Percentiles rank a stretch among this genome's conserved stretches.
Evolutionary conservation across 92 coral and sea anemone genomes (phyloP).

Genomic region (Paragorgia papillata): DNA sequence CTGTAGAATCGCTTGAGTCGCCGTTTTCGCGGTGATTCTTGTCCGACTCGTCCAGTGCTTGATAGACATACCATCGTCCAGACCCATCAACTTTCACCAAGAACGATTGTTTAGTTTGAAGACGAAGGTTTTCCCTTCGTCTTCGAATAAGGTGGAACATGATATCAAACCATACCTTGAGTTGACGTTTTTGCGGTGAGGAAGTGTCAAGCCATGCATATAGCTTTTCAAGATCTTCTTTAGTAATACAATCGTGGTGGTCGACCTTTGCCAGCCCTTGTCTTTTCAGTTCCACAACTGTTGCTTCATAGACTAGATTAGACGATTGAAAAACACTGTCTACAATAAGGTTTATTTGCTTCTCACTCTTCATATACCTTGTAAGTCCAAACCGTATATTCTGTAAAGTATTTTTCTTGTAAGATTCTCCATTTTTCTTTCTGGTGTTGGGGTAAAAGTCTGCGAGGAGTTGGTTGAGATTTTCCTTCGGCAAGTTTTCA

Average conservation of each 20-base stretch:
- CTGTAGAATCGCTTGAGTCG: conserved; percentile 12
- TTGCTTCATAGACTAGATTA: conserved; percentile 23
- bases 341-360: conserved; percentile 2
- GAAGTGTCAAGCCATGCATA: conserved; percentile 18
- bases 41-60: neutral
- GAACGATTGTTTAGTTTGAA: neutral
- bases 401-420: no score
- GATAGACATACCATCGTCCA: neutral
- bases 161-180: conserved; percentile 23
- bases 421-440: neutral
- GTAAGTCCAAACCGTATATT: conserved; percentile 14
- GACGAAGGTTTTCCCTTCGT: neutral
- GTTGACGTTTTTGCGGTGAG: conserved; percentile 3
- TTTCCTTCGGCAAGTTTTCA: conserved; percentile 36
- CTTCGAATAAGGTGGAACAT: conserved; percentile 12
- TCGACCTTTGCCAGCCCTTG: conserved; percentile 15
- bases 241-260: conserved; percentile 28
- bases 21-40: conserved; percentile 16
- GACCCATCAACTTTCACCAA: conserved; percentile 1
- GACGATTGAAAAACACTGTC: conserved; percentile 14
- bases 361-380: neutral
- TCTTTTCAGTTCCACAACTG: conserved; percentile 6
- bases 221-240: conserved; percentile 29
- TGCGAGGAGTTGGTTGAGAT: conserved; percentile 72
- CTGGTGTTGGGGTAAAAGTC: conserved; percentile 20